Evolutionary conservation across 1,140 invertebrate species (phyloP), one percentile per base, ranked within the genome.

Genomic region (Ceratosolen solmsi): DNA sequence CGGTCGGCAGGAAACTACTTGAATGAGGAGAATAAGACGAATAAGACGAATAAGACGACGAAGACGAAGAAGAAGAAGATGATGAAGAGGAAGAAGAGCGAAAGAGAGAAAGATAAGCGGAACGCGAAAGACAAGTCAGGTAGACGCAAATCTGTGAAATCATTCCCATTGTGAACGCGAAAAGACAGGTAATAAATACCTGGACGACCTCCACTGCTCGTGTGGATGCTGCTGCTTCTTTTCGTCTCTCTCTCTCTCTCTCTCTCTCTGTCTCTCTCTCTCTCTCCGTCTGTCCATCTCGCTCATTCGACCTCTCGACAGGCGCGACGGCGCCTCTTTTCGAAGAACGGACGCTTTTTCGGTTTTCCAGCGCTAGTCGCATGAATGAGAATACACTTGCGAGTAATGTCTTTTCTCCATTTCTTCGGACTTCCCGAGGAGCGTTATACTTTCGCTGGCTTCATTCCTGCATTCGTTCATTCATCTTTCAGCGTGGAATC

Each of bases 101-200:
- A 51, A 30, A 17, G 76, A 54, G 30, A 30, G 70, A 73, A 22
- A 58, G 30, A 63, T 54, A 80, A 73, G 78, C 73, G 68, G 70
- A 73, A 72, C 70, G 78, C 78, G 54, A 80, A 73, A 80, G 51
- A 80, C 78, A 73, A 83, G 79, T 70, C 65, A 83, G 84, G 82
- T 83, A 82, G 77, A 85, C 77, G 80, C 65, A 83, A 85, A 85
- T 85, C 83, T 83, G 83, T 85, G 84, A 85, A 85, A 85, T 85
- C 83, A 83, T 82, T 80, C 68, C 68, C 82, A 80, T 83, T 85
- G 82, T 82, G 80, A 65, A 38, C 54, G 70, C 71, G 71, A 80
- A 78, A 74, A 82, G 82, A 81, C 84, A 84, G 84, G 82, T 84
- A 83, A 84, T 83, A 84, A 83, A 85, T 85, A 85, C 83, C 80